Evolutionary conservation across 1,140 invertebrate genomes (phyloP), one percentile per base, ranked within the genome.

Genomic region (Bacillus rossius): DNA sequence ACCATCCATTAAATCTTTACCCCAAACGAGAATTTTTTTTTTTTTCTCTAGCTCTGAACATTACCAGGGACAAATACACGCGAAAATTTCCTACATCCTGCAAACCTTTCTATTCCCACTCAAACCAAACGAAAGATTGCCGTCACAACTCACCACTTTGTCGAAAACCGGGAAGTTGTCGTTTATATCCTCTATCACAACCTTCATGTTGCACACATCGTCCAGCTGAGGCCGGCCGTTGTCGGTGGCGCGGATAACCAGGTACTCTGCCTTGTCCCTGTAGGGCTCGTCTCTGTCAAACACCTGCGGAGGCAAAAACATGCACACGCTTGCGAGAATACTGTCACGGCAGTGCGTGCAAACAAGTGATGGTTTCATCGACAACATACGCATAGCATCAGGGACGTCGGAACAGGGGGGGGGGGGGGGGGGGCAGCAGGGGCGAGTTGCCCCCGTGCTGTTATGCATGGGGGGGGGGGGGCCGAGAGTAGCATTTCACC

Each of bases 151-250:
- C 69, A 83, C 82, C 59, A 79, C 84, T 87, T 90, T 90, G 68
- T 94, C 91, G 74, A 94, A 92, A 48, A 89, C 83, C 1, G 92
- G 91, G 2, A 77, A 72, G 67, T 94, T 94, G 70, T 95, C 92
- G 74, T 95, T 95, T 64, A 91, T 84, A 74, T 95, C 92, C 68
- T 83, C 81, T 61, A 94, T 89, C 48, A 84, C 85, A 25, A 95
- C 86, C 79, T 89, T 92, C 65, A 94, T 87, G 3, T 88, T 91
- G 70, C 92, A 95, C 25, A 91, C 85, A 66, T 92, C 90, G 64
- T 92, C 90, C 26, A 94, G 74, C 25, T 85, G 82, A 0, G 91
- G 91, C 63, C 81, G 79, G 4, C 92, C 92, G 75, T 93, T 91
- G 73, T 94, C 92, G 54, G 86, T 89, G 0, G 90, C 92, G 67